Conservation (phyloP, 1,140 invertebrate genomes). For the Antheraea mylitta region DNA sequence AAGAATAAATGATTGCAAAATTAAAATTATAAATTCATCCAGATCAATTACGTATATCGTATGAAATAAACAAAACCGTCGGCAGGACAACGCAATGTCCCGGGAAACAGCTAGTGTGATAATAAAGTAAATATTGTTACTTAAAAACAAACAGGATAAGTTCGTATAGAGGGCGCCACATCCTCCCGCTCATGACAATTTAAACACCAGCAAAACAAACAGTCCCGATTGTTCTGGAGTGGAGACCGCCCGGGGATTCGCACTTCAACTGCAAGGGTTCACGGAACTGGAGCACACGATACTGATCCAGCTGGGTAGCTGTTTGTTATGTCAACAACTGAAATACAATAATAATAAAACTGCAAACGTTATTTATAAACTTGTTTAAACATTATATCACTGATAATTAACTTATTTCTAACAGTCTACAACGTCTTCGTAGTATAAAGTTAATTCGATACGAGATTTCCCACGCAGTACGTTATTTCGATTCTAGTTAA, state of each 20-base stretch:
- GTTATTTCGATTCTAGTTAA: no score
- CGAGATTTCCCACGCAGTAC: no score
- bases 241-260: conserved; percentile 66
- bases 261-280: conserved; percentile 45
- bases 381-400: not conserved
- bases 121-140: not conserved
- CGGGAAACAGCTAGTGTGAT: no score
- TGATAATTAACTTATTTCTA: conserved; percentile 15
- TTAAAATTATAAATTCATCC: no score
- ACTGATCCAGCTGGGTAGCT: not conserved
- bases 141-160: not conserved
- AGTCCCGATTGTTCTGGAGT: conserved; percentile 34
- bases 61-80: no score
- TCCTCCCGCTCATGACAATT: conserved; percentile 28
- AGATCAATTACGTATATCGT: no score
- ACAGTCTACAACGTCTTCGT: not conserved
- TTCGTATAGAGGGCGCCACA: conserved; percentile 17
- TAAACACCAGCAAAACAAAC: conserved; percentile 69
- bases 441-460: no score
- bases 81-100: no score
- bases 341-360: not conserved
- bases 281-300: conserved; percentile 33
- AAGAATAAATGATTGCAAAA: no score
- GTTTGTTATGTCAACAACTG: conserved; percentile 1
- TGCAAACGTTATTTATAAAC: not conserved